phyloP scores from a whole-genome alignment of 2,797 vertebrate species.

The Hipposideros larvatus region DNA sequence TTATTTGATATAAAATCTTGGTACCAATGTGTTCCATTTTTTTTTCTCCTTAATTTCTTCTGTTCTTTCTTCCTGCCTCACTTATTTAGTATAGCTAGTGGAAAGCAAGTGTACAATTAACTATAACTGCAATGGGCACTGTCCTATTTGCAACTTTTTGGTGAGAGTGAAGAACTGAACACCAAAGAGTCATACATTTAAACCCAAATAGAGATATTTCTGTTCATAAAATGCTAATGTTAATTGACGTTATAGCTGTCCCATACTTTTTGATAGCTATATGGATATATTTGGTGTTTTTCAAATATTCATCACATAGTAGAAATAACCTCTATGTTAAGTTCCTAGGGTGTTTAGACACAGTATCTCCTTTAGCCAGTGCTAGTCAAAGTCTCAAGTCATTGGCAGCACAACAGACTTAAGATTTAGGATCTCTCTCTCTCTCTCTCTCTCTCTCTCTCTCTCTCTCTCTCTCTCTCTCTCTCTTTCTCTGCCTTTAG shows the following conservation, averaged over 20 bases:
- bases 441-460: too few species aligned
- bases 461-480: too few species aligned
- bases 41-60: neutral
- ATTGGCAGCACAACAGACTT: neutral
- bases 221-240: neutral
- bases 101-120: neutral
- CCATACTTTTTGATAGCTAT: neutral
- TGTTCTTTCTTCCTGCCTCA: neutral
- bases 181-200: neutral
- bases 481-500: neutral
- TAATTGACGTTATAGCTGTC: neutral
- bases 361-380: neutral
- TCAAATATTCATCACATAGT: neutral
- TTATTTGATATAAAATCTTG: conserved; percentile 54
- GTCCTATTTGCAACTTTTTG: neutral
- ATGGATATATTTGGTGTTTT: neutral
- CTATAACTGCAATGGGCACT: neutral
- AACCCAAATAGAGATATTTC: neutral
- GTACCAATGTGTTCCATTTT: neutral
- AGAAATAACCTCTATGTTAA: neutral
- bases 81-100: neutral
- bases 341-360: neutral
- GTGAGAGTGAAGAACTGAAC: neutral
- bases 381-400: neutral
- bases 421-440: neutral